Conservation (phyloP, 1,140 invertebrate species). For the Drosophila truncata region DNA sequence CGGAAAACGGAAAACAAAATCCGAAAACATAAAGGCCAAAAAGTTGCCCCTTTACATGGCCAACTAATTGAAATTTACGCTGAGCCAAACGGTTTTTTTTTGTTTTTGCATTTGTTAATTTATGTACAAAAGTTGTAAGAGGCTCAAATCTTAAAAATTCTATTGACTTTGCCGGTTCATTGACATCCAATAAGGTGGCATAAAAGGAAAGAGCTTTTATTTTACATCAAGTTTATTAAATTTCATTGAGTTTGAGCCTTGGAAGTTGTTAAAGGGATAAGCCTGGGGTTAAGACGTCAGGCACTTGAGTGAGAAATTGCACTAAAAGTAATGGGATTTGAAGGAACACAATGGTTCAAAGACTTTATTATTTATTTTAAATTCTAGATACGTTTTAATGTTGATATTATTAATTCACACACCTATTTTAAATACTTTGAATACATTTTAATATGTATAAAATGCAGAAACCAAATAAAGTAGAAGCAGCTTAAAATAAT, state of each 20-base stretch:
- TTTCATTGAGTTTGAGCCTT: too few relatives aligned
- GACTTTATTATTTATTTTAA: too few relatives aligned
- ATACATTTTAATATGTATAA: neutral
- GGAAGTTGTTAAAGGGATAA: neutral
- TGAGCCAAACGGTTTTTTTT: slow-evolving; percentile 54
- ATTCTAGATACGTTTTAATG: too few relatives aligned
- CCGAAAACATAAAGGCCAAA: slow-evolving; percentile 30
- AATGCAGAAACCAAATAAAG: neutral
- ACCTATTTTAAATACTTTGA: too few relatives aligned
- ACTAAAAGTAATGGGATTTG: too few relatives aligned
- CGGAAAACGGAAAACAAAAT: slow-evolving; percentile 29
- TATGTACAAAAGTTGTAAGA: slow-evolving; percentile 16
- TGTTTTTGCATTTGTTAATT: slow-evolving; percentile 36
- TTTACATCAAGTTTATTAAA: slow-evolving; percentile 6
- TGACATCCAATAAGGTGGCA: neutral
- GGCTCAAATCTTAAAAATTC: slow-evolving; percentile 33
- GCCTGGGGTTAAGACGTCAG: too few relatives aligned
- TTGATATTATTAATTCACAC: too few relatives aligned
- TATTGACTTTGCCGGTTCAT: slow-evolving; percentile 14
- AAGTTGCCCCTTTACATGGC: slow-evolving; percentile 43
- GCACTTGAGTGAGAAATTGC: too few relatives aligned
- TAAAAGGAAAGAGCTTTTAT: neutral
- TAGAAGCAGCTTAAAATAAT: neutral
- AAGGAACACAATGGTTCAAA: too few relatives aligned
- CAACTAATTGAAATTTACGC: slow-evolving; percentile 78